Base-by-base conservation (phyloP, 1,140 invertebrate genomes). In the Drosophila kepulauana region DNA sequence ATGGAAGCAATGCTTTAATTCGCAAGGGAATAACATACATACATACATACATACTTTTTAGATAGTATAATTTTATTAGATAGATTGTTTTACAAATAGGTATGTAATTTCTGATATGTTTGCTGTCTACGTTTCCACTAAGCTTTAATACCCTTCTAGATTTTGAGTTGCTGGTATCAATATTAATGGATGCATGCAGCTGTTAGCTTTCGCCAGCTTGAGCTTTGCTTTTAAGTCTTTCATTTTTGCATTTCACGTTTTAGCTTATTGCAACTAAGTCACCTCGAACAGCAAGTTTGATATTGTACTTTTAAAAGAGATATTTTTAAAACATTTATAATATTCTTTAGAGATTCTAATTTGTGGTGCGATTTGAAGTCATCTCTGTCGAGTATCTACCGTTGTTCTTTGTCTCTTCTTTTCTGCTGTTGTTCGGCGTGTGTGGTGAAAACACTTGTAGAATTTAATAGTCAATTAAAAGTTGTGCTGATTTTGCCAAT, bases 401-500 rank as follows among this genome's bases (percentile, higher is more conserved):
- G 51, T 54, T 33, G n/a, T 54, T 48, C 4, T 61, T 33, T 28
- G 5, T 13, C 33, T 49, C 8, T 8, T 13, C 35, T 49, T 33
- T 63, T 35, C 7, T 64, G 5, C 20, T 20, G 62, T 30, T 52
- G 20, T 8, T 43, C 45, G 20, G 8, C 11, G 33, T 28, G 48
- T 64, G 49, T n/a, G 43, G 46, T 35, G 46, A 35, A 6, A 16
- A 49, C 46, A 25, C 41, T 7, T 45, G 10, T 66, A 1, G 15
- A 41, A 25, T 56, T 38, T 16, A 10, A 30, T 7, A 6, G 2
- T 38, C 15, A 16, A 49, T 20, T 49, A 7, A 25, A 25, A 35
- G 13, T 38, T 15, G 13, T n/a, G 6, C 2, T 35, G 1, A 15
- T 5, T 33, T 54, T 35, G 1, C 6, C 1, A 13, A 88, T 88